A percentile compares a stretch with the other conserved stretches of the same genome.
These are phyloP conservation scores for Phrynosoma platyrhinos DNA, from an alignment of 2,113 vertebrate species.

Conservation along the genomic window DNA sequence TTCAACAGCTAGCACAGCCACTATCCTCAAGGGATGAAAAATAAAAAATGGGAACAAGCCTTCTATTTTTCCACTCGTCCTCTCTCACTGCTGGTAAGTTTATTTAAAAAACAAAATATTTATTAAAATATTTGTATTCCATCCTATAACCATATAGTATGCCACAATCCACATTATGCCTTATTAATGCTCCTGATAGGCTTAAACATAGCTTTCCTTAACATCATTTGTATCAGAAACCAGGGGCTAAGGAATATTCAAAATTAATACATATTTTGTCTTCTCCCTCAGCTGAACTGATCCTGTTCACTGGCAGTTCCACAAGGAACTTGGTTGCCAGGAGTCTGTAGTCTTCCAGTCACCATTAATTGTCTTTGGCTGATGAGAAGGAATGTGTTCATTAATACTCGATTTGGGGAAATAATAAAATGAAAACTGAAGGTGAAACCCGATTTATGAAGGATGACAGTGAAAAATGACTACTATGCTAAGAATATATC, in stretches of 20 bases:
- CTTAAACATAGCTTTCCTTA: background rate
- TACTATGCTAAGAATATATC: constrained; percentile 47
- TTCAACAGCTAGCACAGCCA: no score
- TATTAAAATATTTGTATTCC: no score
- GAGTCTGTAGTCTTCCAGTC: constrained; percentile 25
- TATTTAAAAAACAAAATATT: no score
- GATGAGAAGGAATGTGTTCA: constrained; percentile 2
- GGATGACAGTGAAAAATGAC: constrained; percentile 53
- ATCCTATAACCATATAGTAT: no score
- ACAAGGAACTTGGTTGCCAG: constrained; percentile 4
- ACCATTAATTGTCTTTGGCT: constrained; percentile 24
- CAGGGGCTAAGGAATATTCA: no score
- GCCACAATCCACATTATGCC: background rate
- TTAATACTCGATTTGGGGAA: constrained; percentile 35
- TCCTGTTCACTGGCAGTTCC: constrained; percentile 31
- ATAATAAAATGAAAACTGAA: constrained; percentile 52
- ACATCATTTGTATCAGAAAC: background rate
- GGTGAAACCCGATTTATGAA: constrained; percentile 23
- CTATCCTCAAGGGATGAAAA: no score
- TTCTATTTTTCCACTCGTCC: no score
- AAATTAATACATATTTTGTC: background rate
- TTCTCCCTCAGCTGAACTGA: background rate
- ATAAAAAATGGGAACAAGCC: no score
- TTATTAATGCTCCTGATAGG: background rate
- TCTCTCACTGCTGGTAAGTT: no score